Percentiles rank a stretch among this genome's conserved stretches.
These are phyloP conservation scores for Xenotilapia leptura DNA, from an alignment of 2,113 vertebrate genomes.

Conservation along the genomic window DNA sequence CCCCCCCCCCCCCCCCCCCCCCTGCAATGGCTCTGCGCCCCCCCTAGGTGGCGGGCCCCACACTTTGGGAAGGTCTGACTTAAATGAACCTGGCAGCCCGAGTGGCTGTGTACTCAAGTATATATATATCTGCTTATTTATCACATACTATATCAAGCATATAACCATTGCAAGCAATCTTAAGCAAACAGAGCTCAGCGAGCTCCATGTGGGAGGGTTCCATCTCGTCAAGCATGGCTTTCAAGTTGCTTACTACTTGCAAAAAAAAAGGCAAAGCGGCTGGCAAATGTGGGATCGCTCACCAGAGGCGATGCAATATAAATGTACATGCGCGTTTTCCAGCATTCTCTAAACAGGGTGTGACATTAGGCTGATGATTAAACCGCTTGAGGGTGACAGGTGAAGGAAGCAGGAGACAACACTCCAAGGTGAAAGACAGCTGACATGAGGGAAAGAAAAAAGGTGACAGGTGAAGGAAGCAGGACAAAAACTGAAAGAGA, in stretches of 20 bases:
- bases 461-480: not conserved
- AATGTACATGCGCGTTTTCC: not conserved
- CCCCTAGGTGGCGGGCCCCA: too few species aligned
- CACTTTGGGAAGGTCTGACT: too few species aligned
- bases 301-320: not conserved
- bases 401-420: slow-evolving; percentile 7
- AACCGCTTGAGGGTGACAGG: slow-evolving; percentile 31
- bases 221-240: not conserved
- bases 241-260: not conserved
- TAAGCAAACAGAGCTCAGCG: not conserved
- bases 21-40: too few species aligned
- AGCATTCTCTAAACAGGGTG: slow-evolving; percentile 20
- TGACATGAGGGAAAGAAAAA: not conserved
- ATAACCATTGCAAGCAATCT: not conserved
- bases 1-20: too few species aligned
- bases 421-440: slow-evolving; percentile 8
- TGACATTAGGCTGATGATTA: slow-evolving; percentile 50
- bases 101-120: not conserved
- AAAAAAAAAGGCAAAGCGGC: not conserved
- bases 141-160: not conserved
- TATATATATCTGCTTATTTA: not conserved
- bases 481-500: not conserved
- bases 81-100: not conserved
- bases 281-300: not conserved
- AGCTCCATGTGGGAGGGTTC: not conserved